Evolutionary conservation across 2,113 vertebrate genomes (phyloP).

Genomic region (Recurvirostra avosetta): DNA sequence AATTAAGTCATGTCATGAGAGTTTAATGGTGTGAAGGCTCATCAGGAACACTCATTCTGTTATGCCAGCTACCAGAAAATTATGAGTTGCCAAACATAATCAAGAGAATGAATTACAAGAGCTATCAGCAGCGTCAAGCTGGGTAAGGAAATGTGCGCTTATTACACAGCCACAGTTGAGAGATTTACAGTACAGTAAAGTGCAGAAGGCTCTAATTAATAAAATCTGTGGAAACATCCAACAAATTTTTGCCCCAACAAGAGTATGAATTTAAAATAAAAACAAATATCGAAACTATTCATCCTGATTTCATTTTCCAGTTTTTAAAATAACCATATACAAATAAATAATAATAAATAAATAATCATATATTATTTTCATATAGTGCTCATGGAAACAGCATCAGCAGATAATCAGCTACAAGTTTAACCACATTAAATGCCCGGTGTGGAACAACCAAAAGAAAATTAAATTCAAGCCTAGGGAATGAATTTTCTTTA

Average conservation of each 20-base stretch:
- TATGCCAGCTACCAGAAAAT: conserved; percentile 29
- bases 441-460: background rate
- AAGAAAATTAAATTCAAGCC: background rate
- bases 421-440: background rate
- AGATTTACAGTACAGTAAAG: background rate
- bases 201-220: background rate
- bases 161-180: background rate
- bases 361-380: background rate
- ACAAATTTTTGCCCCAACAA: background rate
- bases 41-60: conserved; percentile 3
- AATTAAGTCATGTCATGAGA: background rate
- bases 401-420: background rate
- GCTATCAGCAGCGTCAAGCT: background rate
- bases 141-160: conserved; percentile 8
- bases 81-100: conserved; percentile 48
- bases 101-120: conserved; percentile 41
- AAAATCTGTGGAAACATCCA: background rate
- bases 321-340: background rate
- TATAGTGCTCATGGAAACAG: background rate
- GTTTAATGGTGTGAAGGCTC: background rate
- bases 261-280: background rate
- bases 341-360: background rate
- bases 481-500: background rate
- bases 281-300: background rate
- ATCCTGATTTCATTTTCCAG: background rate